Base-by-base conservation (phyloP, 1,140 invertebrate genomes). In the Zaprionus nigranus region DNA sequence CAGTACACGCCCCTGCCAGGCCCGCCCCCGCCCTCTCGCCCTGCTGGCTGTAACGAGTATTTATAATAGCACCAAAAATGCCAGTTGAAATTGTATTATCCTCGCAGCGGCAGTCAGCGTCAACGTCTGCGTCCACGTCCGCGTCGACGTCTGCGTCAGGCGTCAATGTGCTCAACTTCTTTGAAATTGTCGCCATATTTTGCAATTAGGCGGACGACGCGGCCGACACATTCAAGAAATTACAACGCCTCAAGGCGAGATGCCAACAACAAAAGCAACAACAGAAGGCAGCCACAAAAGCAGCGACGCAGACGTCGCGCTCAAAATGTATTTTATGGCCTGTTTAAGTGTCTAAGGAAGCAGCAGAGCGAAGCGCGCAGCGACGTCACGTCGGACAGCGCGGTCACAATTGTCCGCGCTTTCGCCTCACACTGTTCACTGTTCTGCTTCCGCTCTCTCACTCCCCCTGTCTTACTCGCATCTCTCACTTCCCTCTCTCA, bases 71-170 rank as follows among this genome's bases (percentile, higher is more conserved):
- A 71, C 68, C 68, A 57, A 75, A 87, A 86, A 87, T 82, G 70
- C 72, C 80, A 85, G 78, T 86, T 71, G 83, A 91, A 91, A 90
- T 91, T 90, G 87, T 91, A 91, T 91, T 91, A 91, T 91, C 77
- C 85, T 60, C 62, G 58, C 57, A 66, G 65, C 43, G 79, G 58
- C 68, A 71, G 58, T 65, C 49, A 67, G 67, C 75, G 24, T 30
- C 64, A 11, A 13, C 30, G 51, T 30, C 28, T 30, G 28, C 28
- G 58, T 64, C 49, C 60, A 57, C 75, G 24, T 30, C 64, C 15
- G 9, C 30, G 51, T 17, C 22, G 51, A 28, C 24, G 51, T 28
- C 26, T 3, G 15, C 53, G 63, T 43, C 30, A 65, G 79, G 79
- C 77, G 80, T 86, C 79, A 87, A 87, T 87, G 83, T 87, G 79